A percentile compares a stretch with the other conserved stretches of the same genome.
Evolutionary conservation across 2,888 invertebrate genomes (phyloP).

Genomic region (Nebria salina): DNA sequence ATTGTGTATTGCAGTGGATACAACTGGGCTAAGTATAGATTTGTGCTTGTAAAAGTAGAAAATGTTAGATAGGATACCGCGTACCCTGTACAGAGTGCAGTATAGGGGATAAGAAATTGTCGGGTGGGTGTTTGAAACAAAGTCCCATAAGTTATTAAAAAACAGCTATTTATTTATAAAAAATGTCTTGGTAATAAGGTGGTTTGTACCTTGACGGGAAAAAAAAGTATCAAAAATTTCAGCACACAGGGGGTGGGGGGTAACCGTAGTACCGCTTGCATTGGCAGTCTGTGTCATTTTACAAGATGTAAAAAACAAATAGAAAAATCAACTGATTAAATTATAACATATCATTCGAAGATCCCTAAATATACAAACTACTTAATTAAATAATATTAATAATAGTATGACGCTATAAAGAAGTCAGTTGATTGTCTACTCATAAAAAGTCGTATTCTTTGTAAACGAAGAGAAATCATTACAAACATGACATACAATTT

Average conservation of each 20-base stretch:
- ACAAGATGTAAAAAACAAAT: conserved; percentile 8
- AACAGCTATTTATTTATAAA: conserved; percentile 50
- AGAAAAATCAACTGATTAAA: conserved; percentile 7
- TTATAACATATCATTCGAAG: conserved; percentile 5
- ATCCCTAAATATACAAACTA: conserved; percentile 45
- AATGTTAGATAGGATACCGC: conserved; percentile 33
- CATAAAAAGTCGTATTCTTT: background rate
- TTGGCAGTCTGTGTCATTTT: conserved; percentile 17
- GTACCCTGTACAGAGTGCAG: conserved; percentile 43
- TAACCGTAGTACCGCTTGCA: background rate
- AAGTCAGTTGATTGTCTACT: background rate
- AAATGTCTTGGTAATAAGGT: conserved; percentile 45
- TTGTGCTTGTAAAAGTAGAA: background rate
- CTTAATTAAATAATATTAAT: conserved; percentile 46
- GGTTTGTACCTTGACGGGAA: conserved; percentile 49
- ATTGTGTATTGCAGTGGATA: too few relatives aligned
- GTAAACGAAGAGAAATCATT: background rate
- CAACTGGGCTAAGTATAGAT: background rate
- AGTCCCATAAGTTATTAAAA: conserved; percentile 49
- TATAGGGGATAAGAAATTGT: conserved; percentile 17
- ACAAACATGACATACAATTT: background rate
- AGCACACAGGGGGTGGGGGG: conserved; percentile 25
- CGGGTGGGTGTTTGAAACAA: background rate
- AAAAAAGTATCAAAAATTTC: conserved; percentile 31
- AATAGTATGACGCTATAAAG: conserved; percentile 27